Base-by-base conservation (phyloP, 2,888 invertebrate genomes). In the Agonopterix subpropinquella region DNA sequence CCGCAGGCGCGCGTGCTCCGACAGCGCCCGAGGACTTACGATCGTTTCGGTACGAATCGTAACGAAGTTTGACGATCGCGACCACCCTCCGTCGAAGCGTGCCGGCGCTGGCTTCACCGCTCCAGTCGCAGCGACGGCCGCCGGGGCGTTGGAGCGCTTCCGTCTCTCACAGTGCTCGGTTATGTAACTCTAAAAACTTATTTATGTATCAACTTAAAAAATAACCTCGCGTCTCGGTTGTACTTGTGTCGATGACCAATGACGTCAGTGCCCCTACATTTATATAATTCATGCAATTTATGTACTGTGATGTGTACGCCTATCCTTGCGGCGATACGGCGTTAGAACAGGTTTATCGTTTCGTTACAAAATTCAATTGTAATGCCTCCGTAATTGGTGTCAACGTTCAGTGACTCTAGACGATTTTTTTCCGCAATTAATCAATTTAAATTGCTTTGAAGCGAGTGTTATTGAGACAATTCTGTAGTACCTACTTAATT, bases 101-200 rank as follows among this genome's bases (percentile, higher is more conserved):
- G 83, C 76, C 77, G 28, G 28, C 28, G 76, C 76, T 77, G 76
- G 76, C 70, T n/a, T n/a, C n/a, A n/a, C n/a, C n/a, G n/a, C n/a
- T 70, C 78, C 86, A 88, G 88, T 88, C 85, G 83, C 82, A 80
- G 82, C 79, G 79, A 77, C 75, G 70, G 79, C 85, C 84, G 82
- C 80, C 80, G 63, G 82, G 85, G 82, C 82, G 87, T 80, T 77
- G 80, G 80, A 80, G 74, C 78, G 79, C 75, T 74, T 80, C 79
- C 65, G 72, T 77, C 72, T 70, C 71, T 67, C 69, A 70, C 70
- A 66, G 77, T 77, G 80, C 69, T 75, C 73, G 80, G 80, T 88
- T 88, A 88, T 88, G 80, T 88, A 88, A 88, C 82, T 80, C 70
- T 28, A 77, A 77, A 81, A 84, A 85, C 80, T 82, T 86, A 84